These are phyloP conservation scores for Ambastaia sidthimunki DNA, from an alignment of 2,797 vertebrate genomes.

Conservation along the genomic window DNA sequence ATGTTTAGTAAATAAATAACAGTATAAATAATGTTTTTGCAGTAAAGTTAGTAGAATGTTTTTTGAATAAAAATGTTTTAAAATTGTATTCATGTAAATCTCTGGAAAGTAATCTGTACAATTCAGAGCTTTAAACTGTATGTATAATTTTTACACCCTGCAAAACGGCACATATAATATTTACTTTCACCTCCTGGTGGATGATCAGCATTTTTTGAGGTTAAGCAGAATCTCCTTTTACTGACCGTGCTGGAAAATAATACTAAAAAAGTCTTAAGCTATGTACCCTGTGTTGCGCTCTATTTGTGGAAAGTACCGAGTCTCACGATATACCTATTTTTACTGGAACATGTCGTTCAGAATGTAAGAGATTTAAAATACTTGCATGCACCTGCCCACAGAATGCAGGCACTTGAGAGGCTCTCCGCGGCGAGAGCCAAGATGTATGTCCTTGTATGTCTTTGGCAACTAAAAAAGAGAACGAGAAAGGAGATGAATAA, in stretches of 20 bases:
- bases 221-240: too few relatives aligned
- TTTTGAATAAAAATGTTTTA: too few relatives aligned
- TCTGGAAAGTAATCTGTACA: too few relatives aligned
- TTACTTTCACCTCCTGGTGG: too few relatives aligned
- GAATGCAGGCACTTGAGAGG: conserved; percentile 3
- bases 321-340: neutral
- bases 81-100: too few relatives aligned
- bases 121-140: too few relatives aligned
- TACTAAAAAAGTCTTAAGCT: neutral
- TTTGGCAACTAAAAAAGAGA: conserved; percentile 58
- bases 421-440: conserved; percentile 3
- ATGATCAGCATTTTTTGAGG: too few relatives aligned
- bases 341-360: neutral
- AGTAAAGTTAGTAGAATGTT: too few relatives aligned
- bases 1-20: too few relatives aligned
- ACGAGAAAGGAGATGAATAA: conserved; percentile 55
- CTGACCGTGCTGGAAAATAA: neutral
- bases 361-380: neutral
- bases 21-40: too few relatives aligned
- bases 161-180: too few relatives aligned
- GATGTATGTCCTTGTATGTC: conserved; percentile 37
- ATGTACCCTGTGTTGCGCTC: neutral
- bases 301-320: neutral
- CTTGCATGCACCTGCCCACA: conserved; percentile 5
- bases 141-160: too few relatives aligned